A percentile compares a stretch with the other conserved stretches of the same genome.
phyloP scores from a whole-genome alignment of 2,888 invertebrate species.

The Eledone cirrhosa region DNA sequence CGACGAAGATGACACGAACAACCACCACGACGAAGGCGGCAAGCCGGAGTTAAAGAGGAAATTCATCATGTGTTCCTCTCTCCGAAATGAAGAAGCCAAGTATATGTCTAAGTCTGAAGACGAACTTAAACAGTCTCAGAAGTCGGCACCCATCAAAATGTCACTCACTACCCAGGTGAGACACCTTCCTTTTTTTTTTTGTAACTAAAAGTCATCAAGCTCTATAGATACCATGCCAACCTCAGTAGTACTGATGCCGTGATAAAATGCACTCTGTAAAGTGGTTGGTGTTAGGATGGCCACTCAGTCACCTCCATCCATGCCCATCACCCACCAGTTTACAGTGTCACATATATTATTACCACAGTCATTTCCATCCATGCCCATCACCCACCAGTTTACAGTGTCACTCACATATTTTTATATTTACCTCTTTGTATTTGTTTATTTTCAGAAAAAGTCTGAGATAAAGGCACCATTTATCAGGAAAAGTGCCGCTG shows the following conservation, averaged over 20 bases:
- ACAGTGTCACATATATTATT: not conserved
- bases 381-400: not conserved
- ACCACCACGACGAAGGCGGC: constrained; percentile 26
- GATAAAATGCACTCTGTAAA: too few relatives aligned
- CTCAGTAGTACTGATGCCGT: too few relatives aligned
- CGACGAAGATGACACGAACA: constrained; percentile 25
- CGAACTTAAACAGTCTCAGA: constrained; percentile 3
- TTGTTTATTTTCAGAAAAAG: constrained; percentile 11
- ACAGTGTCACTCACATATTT: not conserved
- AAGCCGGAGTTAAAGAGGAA: constrained; percentile 41
- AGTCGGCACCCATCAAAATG: constrained; percentile 27
- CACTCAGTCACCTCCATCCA: not conserved
- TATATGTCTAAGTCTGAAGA: not conserved
- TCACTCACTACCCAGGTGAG: constrained; percentile 22
- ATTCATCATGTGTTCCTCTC: constrained; percentile 35
- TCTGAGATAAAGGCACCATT: constrained; percentile 36
- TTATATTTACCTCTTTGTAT: not conserved
- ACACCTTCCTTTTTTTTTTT: not conserved
- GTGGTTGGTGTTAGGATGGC: too few relatives aligned
- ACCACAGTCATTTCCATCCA: not conserved
- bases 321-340: not conserved
- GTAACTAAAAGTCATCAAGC: not conserved
- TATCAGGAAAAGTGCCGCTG: constrained; percentile 46
- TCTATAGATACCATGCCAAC: too few relatives aligned
- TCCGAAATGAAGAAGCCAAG: constrained; percentile 1